phyloP scores from a whole-genome alignment of 2,797 vertebrate genomes.

The Mus spretus region DNA sequence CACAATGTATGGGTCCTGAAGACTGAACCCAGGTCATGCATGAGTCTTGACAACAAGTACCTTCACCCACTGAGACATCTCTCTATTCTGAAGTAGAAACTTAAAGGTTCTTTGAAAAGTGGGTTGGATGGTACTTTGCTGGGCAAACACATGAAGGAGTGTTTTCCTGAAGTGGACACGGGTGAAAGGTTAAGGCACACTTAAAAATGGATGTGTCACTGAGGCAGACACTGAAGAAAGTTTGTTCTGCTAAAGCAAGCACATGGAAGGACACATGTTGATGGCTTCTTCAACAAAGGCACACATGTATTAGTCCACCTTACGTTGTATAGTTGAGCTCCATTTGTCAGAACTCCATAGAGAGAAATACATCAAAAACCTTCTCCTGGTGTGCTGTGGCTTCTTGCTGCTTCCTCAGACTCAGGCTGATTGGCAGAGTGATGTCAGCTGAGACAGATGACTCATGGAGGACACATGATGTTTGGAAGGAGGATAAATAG shows the following conservation, averaged over 20 bases:
- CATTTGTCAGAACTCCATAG: neutral
- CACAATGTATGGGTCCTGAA: neutral
- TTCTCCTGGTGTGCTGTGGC: neutral
- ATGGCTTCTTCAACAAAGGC: neutral
- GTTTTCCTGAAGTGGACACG: neutral
- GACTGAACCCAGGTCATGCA: neutral
- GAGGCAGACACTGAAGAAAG: neutral
- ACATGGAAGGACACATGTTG: neutral
- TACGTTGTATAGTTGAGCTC: neutral
- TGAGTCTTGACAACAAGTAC: neutral
- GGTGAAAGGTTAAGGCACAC: neutral
- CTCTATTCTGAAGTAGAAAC: neutral
- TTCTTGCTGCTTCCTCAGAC: neutral
- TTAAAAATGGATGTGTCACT: neutral
- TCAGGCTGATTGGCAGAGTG: neutral
- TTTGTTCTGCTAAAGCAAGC: neutral
- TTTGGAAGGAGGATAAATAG: neutral
- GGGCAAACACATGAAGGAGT: neutral
- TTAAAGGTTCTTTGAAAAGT: neutral
- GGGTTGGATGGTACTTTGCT: neutral
- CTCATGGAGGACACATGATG: neutral
- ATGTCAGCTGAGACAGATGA: neutral
- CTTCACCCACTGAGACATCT: neutral
- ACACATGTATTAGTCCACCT: neutral
- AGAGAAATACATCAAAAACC: neutral